Evolutionary conservation across 2,888 invertebrate species (phyloP).

Genomic region (Tillus elongatus): DNA sequence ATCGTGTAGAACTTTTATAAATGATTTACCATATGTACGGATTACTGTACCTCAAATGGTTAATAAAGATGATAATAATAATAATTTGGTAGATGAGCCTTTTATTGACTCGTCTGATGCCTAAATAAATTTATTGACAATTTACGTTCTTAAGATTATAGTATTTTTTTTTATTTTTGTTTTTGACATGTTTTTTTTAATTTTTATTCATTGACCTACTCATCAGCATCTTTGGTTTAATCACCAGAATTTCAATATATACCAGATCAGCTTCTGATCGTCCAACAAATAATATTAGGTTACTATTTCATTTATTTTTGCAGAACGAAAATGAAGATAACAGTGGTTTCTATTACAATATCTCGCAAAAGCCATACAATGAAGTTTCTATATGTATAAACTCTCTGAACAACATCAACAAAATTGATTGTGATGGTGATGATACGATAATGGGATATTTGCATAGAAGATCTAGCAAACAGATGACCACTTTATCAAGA

Average conservation of each 20-base stretch:
- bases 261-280: no score
- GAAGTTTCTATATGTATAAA: slow-evolving; percentile 32
- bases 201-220: background rate
- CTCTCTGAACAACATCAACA: slow-evolving; percentile 32
- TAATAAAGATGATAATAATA: no score
- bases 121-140: no score
- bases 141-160: no score
- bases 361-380: slow-evolving; percentile 38
- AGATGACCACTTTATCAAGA: slow-evolving; percentile 38
- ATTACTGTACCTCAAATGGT: no score
- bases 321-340: slow-evolving; percentile 19
- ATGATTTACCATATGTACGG: no score
- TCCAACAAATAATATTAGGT: slow-evolving; percentile 10
- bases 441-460: slow-evolving; percentile 39
- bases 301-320: slow-evolving; percentile 11
- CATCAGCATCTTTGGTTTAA: no score
- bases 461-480: slow-evolving; percentile 38
- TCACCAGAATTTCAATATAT: no score
- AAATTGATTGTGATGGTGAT: slow-evolving; percentile 36
- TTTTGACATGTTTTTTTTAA: background rate
- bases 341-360: slow-evolving; percentile 37
- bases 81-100: no score
- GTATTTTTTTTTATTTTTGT: background rate
- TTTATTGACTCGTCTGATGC: no score
- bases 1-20: no score